Evolutionary conservation across 2,113 vertebrate species (phyloP).

Genomic region (Upupa epops): DNA sequence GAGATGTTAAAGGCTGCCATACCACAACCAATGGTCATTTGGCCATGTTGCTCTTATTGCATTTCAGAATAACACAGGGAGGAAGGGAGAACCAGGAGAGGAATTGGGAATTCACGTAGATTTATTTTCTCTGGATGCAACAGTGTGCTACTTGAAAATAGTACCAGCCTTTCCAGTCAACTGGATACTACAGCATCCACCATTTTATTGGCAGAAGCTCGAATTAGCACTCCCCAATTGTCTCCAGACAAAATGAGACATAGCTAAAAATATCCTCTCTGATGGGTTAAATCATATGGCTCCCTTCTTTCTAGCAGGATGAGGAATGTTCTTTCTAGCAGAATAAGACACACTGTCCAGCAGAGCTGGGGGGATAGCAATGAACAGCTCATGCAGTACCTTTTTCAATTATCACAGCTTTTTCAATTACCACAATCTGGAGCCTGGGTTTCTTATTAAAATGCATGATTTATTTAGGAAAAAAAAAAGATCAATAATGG

Average conservation of each 20-base stretch:
- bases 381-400: neutral
- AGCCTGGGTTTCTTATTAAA: neutral
- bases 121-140: neutral
- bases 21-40: neutral
- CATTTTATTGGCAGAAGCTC: neutral
- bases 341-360: neutral
- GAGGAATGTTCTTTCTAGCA: neutral
- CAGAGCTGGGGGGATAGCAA: neutral
- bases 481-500: neutral
- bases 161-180: neutral
- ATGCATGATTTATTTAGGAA: constrained; percentile 31
- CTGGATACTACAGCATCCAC: neutral
- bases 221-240: neutral
- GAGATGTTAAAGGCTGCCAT: neutral
- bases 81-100: neutral
- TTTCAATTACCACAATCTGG: constrained; percentile 17
- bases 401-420: constrained; percentile 22
- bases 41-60: neutral
- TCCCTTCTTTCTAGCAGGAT: neutral
- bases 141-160: neutral
- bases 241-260: neutral
- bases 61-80: neutral
- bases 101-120: neutral
- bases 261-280: constrained; percentile 29
- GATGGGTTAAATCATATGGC: constrained; percentile 19